A percentile compares a stretch with the other conserved stretches of the same genome.
Conservation (phyloP, 2,888 invertebrate species). For the Teleiodes luculella region DNA sequence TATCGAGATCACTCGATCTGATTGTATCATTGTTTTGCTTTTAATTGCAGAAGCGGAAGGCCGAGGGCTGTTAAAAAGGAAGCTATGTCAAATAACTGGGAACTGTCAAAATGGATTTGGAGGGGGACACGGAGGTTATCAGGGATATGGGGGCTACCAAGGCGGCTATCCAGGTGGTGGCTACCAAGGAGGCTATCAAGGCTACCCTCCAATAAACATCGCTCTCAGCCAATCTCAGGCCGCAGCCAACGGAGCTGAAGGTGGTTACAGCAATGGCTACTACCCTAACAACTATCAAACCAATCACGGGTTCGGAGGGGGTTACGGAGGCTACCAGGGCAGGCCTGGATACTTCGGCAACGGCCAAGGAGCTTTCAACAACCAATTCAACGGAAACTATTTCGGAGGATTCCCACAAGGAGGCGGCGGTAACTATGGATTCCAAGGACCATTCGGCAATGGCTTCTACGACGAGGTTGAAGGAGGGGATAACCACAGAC, state of each 20-base stretch:
- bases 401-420: slow-evolving; percentile 40
- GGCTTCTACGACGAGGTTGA: slow-evolving; percentile 40
- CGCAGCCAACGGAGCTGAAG: slow-evolving; percentile 55
- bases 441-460: slow-evolving; percentile 42
- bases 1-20: slow-evolving; percentile 15
- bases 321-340: slow-evolving; percentile 26
- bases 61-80: slow-evolving; percentile 45
- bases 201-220: slow-evolving; percentile 57
- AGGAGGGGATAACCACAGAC: slow-evolving; percentile 27
- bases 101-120: slow-evolving; percentile 38
- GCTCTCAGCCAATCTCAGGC: slow-evolving; percentile 70
- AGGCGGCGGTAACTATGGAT: slow-evolving; percentile 28
- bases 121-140: slow-evolving; percentile 26
- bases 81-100: slow-evolving; percentile 37
- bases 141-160: slow-evolving; percentile 23
- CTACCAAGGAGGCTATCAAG: slow-evolving; percentile 34
- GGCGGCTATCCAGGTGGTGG: slow-evolving; percentile 25
- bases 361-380: slow-evolving; percentile 53
- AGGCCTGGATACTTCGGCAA: slow-evolving; percentile 44
- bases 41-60: slow-evolving; percentile 35
- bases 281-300: slow-evolving; percentile 55
- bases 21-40: slow-evolving; percentile 13
- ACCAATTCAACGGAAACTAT: slow-evolving; percentile 67
- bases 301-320: slow-evolving; percentile 23
- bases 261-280: slow-evolving; percentile 47